Conservation (phyloP, 2,113 vertebrate genomes). For the Paradoxurus hermaphroditus region DNA sequence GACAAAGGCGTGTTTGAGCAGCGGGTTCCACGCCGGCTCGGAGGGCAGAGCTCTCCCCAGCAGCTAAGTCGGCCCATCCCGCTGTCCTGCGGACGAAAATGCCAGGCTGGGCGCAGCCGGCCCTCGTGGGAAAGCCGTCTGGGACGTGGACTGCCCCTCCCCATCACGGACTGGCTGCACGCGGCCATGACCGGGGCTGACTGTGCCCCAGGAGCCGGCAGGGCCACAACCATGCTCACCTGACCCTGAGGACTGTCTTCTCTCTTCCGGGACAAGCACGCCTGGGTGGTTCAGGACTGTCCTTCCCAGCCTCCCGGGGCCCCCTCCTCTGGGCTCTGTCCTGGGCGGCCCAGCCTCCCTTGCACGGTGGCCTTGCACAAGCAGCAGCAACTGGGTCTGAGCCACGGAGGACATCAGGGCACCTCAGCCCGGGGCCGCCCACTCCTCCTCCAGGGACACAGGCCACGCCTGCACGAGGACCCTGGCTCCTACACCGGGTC, state of each 20-base stretch:
- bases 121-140: fast-evolving
- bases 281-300: background rate
- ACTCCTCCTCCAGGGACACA: fast-evolving
- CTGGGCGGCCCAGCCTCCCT: background rate
- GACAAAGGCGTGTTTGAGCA: background rate
- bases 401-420: background rate
- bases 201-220: background rate
- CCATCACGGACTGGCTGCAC: fast-evolving
- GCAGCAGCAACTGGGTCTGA: background rate
- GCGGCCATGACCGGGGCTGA: fast-evolving
- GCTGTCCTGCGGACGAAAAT: background rate
- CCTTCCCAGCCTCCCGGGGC: fast-evolving
- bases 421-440: too few species aligned
- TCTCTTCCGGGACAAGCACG: background rate
- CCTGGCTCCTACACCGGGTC: background rate
- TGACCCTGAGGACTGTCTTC: background rate
- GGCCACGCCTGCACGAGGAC: fast-evolving
- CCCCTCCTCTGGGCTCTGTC: background rate
- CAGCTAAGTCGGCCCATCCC: background rate
- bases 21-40: background rate
- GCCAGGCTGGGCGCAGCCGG: background rate
- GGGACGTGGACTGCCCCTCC: background rate
- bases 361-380: fast-evolving
- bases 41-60: background rate
- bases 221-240: background rate